phyloP scores from a whole-genome alignment of 2,797 vertebrate genomes.

The Labroides dimidiatus region DNA sequence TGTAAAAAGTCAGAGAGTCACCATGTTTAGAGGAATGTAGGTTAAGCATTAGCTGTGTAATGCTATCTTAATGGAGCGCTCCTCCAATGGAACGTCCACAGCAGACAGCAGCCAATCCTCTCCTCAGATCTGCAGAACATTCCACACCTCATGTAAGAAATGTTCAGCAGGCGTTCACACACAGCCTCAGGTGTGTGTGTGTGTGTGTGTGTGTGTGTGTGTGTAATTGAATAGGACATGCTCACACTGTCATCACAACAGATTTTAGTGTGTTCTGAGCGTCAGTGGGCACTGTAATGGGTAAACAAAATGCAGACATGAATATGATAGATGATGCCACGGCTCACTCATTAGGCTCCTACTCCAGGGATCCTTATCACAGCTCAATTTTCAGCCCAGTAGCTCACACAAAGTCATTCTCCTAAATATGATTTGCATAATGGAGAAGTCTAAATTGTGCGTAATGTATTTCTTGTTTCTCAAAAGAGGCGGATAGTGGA shows the following conservation, averaged over 20 bases:
- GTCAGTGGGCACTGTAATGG: constrained; percentile 41
- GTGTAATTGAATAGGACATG: constrained; percentile 51
- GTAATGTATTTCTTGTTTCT: constrained; percentile 49
- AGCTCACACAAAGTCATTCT: constrained; percentile 51
- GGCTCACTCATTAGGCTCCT: constrained; percentile 51
- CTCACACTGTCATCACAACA: constrained; percentile 33
- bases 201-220: too few relatives aligned
- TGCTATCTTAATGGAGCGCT: not conserved
- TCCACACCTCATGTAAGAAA: constrained; percentile 18
- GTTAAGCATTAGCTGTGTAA: not conserved
- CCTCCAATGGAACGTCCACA: not conserved
- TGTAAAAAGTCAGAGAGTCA: too few relatives aligned
- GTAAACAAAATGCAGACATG: constrained; percentile 43
- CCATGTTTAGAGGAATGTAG: too few relatives aligned
- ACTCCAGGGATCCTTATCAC: constrained; percentile 45
- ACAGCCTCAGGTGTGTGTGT: constrained; percentile 44
- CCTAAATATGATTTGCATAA: constrained; percentile 53
- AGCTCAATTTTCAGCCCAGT: constrained; percentile 55
- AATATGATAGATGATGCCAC: constrained; percentile 64
- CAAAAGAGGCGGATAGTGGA: constrained; percentile 20
- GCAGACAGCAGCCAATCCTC: not conserved
- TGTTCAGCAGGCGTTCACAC: constrained; percentile 18
- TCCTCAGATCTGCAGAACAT: constrained; percentile 31
- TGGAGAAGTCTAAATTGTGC: constrained; percentile 42
- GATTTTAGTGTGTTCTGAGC: constrained; percentile 47